Conservation (phyloP, 2,888 invertebrate species). For the Orthosia gracilis region DNA sequence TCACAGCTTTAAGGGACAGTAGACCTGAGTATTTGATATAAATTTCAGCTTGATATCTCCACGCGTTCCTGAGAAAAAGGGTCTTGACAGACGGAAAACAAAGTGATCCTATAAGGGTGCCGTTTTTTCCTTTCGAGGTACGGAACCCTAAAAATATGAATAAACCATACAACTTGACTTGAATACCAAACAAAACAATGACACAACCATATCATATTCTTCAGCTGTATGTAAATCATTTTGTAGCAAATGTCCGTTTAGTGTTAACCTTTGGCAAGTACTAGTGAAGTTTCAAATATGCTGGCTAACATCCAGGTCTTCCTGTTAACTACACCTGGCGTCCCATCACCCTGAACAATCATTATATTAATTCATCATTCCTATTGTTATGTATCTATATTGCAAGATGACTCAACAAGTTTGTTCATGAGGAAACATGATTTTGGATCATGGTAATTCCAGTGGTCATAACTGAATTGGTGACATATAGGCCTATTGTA, state of each 20-base stretch:
- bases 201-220: conserved; percentile 5
- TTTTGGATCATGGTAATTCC: not conserved
- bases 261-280: conserved; percentile 88
- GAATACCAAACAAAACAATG: conserved; percentile 10
- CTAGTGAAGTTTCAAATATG: conserved; percentile 75
- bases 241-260: conserved; percentile 58
- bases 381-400: conserved; percentile 43
- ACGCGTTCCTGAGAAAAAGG: no score
- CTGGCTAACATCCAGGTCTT: conserved; percentile 86
- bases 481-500: not conserved
- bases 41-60: no score
- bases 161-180: not conserved
- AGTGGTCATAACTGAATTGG: not conserved
- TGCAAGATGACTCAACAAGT: conserved; percentile 1
- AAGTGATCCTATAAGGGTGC: no score
- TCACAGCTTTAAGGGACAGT: no score
- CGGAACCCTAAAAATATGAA: no score
- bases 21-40: no score
- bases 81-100: no score
- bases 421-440: conserved; percentile 1
- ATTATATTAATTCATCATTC: conserved; percentile 50
- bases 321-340: conserved; percentile 80
- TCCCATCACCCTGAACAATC: conserved; percentile 61
- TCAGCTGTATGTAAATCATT: conserved; percentile 32
- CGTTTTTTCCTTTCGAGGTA: no score